Evolutionary conservation across 2,888 invertebrate genomes (phyloP).

Genomic region (Aphodius granarius): DNA sequence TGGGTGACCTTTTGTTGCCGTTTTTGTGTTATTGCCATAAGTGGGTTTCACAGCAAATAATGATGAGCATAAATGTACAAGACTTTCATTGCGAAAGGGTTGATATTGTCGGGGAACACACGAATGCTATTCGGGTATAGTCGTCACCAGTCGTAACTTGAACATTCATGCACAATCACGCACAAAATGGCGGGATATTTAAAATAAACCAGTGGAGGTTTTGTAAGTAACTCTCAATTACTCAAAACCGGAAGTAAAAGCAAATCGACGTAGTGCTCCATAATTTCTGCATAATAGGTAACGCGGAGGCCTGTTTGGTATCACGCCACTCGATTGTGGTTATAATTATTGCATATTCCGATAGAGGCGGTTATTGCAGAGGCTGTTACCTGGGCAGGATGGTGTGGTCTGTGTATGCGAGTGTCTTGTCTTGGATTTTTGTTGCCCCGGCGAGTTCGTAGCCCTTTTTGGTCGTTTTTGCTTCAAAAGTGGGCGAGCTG

Average conservation of each 20-base stretch:
- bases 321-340: not conserved
- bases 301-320: too few species aligned
- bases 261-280: too few species aligned
- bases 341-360: not conserved
- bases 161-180: too few species aligned
- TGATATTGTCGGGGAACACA: not conserved
- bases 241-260: too few species aligned
- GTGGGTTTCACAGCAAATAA: not conserved
- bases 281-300: too few species aligned
- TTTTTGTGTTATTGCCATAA: not conserved
- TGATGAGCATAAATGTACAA: not conserved
- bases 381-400: not conserved
- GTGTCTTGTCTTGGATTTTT: not conserved
- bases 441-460: not conserved
- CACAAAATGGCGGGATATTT: too few species aligned
- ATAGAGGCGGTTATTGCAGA: not conserved
- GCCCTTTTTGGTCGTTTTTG: not conserved
- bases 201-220: too few species aligned
- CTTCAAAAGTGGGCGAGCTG: not conserved
- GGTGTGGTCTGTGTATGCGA: not conserved
- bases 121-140: too few species aligned
- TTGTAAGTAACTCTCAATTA: too few species aligned
- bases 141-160: too few species aligned
- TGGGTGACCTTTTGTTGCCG: not conserved
- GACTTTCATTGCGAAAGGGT: not conserved